Percentiles rank a stretch among this genome's conserved stretches.
These are phyloP conservation scores for Karalla daura DNA, from an alignment of 2,797 vertebrate genomes.

Conservation along the genomic window DNA sequence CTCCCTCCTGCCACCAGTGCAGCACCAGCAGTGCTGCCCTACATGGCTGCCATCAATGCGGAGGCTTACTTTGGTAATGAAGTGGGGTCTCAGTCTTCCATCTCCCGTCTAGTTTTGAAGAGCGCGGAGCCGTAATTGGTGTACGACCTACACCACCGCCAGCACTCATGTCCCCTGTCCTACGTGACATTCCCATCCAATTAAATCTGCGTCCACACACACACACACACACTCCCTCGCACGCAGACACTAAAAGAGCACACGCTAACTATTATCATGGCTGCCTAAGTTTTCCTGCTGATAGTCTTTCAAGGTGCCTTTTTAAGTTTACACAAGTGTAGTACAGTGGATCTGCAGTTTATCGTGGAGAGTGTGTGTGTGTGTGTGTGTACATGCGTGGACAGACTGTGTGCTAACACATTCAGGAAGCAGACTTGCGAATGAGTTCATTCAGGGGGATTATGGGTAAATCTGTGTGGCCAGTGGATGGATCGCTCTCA, in stretches of 20 bases:
- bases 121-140: constrained; percentile 80
- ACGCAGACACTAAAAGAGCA: constrained; percentile 21
- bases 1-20: neutral
- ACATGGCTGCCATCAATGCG: constrained; percentile 60
- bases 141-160: constrained; percentile 78
- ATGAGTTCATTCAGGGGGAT: constrained; percentile 79
- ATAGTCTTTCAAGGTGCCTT: constrained; percentile 79
- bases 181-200: constrained; percentile 83
- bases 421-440: constrained; percentile 43
- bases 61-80: constrained; percentile 74
- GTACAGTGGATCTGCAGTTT: constrained; percentile 16
- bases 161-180: constrained; percentile 80
- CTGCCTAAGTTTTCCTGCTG: constrained; percentile 44
- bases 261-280: constrained; percentile 42
- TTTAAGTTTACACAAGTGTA: constrained; percentile 46
- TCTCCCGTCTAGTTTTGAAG: constrained; percentile 69
- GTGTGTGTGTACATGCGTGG: neutral
- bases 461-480: constrained; percentile 74
- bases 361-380: constrained; percentile 1
- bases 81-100: constrained; percentile 71
- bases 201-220: constrained; percentile 64
- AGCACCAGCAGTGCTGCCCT: constrained; percentile 39
- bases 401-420: constrained; percentile 29
- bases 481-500: constrained; percentile 61
- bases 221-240: constrained; percentile 44